Evolutionary conservation across 35 echinoderm and acorn worm species (phyloP), one percentile per base, ranked within the genome.

Genomic region (Strongylocentrotus purpuratus): DNA sequence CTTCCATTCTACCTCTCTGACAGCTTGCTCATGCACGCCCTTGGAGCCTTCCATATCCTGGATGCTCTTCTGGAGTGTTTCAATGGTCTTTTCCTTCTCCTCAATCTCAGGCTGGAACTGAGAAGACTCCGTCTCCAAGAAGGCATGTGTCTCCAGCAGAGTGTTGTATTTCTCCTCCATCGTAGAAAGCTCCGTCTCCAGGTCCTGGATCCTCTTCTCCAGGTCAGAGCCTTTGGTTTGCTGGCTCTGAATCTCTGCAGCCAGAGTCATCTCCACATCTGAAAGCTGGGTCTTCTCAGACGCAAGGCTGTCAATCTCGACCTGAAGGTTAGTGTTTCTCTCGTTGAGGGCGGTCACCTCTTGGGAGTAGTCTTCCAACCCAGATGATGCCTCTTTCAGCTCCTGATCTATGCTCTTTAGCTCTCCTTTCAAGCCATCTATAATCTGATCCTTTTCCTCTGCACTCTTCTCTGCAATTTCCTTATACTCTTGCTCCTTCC

Each of bases 391-490:
- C 14, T 94, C 46, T 22, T 94, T 55, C 14, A 94, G 20, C 92
- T 94, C 92, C 31, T 20, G 31, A 46, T 59, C 14, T 15, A 94
- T 47, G 31, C 31, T 55, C 12, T 94, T 48, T 45, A 94, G 28
- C 46, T 94, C 92, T 20, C 50, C 92, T 55, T 46, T 33, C 31
- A 47, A 48, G 10, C 46, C 48, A 31, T 17, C 14, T 55, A 32
- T 32, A 32, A 46, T 31, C 31, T 61, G 22, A 58, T 61, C 55
- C 47, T 46, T 47, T 18, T 94, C 46, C 59, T 94, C 47, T 32
- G 94, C 46, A 46, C 94, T 93, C 9, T 96, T 85, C 45, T 96
- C 96, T 7, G 94, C 20, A 48, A 90, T 60, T 65, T 94, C 59
- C 60, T 95, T 96, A 47, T 96, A 86, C 6, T 71, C 45, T 46